Evolutionary conservation across 1,140 invertebrate species (phyloP), one percentile per base, ranked within the genome.

Genomic region (Rhagoletis zephyria): DNA sequence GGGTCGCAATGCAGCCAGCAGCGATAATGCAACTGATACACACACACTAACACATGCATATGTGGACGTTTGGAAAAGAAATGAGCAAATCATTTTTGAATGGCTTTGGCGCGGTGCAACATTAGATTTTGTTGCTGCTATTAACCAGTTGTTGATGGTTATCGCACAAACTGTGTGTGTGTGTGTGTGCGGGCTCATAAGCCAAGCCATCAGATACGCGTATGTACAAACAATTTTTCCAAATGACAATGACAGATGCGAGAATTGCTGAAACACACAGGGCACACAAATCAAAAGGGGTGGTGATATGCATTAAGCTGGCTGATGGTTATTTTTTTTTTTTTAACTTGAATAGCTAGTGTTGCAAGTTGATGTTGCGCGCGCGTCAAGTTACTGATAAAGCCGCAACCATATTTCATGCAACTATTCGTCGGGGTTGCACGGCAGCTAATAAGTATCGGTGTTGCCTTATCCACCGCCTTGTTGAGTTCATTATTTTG

Each of bases 241-340:
- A 40, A 85, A 85, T 85, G 85, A 85, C 85, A 85, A n/a, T 85
- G 85, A 85, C 85, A 85, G 85, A 85, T 85, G 85, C 60, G 59
- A 63, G 19, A 60, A 63, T 63, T 85, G 56, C 1, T 61, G 30
- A 60, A 61, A 40, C 10, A 63, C 60, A 42, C 59, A 14, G 14
- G 3, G 67, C 45, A 74, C 9, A 63, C 9, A 63, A 10, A 14
- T 0, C 16, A 51, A 56, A 16, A 48, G 59, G 85, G 85, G 85
- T 61, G 56, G 85, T 85, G 19, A 7, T 12, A 9, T 77, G 14
- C 6, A n/a, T 4, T n/a, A 19, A 3, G 74, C 16, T 81, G 74
- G 74, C 56, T 81, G 45, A 4, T 74, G 67, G 42, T 45, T 40
- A 10, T 56, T 56, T 7, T 63, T 63, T 74, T 74, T 74, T 70